A percentile compares a stretch with the other conserved stretches of the same genome.
These are phyloP conservation scores for Corythaixoides concolor DNA, from an alignment of 2,113 vertebrate genomes.

Conservation along the genomic window DNA sequence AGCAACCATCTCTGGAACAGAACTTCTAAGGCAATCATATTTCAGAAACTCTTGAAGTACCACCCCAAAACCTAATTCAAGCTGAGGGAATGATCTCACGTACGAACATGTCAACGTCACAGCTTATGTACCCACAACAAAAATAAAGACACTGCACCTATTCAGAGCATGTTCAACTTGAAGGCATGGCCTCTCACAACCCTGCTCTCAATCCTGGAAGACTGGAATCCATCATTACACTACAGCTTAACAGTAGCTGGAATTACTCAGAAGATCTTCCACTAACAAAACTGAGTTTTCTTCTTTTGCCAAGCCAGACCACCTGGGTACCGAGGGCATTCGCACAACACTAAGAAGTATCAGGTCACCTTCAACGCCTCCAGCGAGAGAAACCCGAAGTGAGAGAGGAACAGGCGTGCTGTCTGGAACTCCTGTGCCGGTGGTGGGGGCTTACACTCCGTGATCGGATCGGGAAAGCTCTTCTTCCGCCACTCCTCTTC, in stretches of 20 bases:
- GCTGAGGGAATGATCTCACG: neutral
- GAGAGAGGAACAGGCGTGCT: conserved; percentile 93
- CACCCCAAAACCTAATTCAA: neutral
- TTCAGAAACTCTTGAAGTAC: neutral
- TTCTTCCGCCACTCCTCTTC: conserved; percentile 86
- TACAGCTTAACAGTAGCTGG: neutral
- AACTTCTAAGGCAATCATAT: neutral
- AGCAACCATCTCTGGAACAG: neutral
- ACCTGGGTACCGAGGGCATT: neutral
- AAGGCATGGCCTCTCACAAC: neutral
- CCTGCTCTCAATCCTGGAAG: neutral
- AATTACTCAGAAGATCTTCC: neutral
- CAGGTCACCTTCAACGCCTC: conserved; percentile 91
- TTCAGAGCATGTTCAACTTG: neutral
- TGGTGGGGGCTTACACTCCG: conserved; percentile 88
- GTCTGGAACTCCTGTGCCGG: conserved; percentile 96
- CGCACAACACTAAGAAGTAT: neutral
- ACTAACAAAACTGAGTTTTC: neutral
- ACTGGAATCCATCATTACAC: neutral
- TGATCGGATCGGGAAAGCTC: conserved; percentile 86
- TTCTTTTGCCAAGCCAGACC: neutral
- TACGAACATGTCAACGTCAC: fast-evolving
- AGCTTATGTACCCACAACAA: neutral
- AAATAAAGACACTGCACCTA: neutral
- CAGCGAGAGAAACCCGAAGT: conserved; percentile 93